phyloP scores from a whole-genome alignment of 64 coral and sea anemone species.

The Pocillopora verrucosa region DNA sequence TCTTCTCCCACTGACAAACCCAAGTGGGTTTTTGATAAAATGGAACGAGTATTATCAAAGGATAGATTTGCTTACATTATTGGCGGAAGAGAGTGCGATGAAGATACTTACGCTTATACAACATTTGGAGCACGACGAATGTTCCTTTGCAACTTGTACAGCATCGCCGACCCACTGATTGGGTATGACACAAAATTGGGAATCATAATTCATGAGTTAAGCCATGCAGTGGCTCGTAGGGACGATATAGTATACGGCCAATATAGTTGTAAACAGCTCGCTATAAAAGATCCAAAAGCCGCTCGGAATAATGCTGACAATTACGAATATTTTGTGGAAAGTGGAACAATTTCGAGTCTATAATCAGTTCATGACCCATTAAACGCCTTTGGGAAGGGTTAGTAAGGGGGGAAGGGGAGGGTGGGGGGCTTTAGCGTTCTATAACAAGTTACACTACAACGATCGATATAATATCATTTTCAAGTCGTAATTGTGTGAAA shows the following conservation, averaged over 20 bases:
- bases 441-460: too few relatives aligned
- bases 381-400: too few relatives aligned
- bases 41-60: background rate
- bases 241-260: background rate
- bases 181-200: slow-evolving; percentile 1
- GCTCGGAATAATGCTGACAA: slow-evolving; percentile 7
- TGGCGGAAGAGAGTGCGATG: background rate
- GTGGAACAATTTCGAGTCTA: too few relatives aligned
- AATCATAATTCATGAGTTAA: background rate
- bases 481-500: too few relatives aligned
- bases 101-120: background rate
- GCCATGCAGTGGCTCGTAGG: background rate
- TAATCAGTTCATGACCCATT: too few relatives aligned
- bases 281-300: background rate
- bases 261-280: background rate
- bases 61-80: background rate
- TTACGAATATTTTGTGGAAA: slow-evolving; percentile 10
- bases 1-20: background rate
- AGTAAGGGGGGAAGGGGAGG: too few relatives aligned
- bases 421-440: too few relatives aligned
- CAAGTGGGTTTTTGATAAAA: background rate
- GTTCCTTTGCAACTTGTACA: background rate
- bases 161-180: background rate
- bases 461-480: too few relatives aligned
- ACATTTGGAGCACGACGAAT: background rate